phyloP scores from a whole-genome alignment of 2,888 invertebrate species.

The Baronia brevicornis region DNA sequence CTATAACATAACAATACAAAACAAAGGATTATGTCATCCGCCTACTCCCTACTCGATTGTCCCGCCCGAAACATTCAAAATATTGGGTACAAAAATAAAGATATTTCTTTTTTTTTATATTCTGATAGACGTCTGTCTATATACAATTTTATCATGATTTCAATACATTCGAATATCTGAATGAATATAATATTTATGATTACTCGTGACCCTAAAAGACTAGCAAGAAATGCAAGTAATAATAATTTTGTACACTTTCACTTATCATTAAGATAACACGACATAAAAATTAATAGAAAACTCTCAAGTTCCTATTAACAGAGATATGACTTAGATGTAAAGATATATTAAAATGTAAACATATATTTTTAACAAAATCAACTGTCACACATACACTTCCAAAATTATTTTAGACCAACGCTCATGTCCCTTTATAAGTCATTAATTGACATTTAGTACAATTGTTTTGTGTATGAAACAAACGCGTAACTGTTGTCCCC shows the following conservation, averaged over 20 bases:
- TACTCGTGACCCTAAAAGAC: slow-evolving; percentile 68
- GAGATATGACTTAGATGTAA: slow-evolving; percentile 70
- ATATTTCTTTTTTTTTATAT: slow-evolving; percentile 49
- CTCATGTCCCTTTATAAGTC: neutral
- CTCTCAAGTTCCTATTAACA: slow-evolving; percentile 49
- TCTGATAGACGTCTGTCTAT: slow-evolving; percentile 25
- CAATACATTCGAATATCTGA: slow-evolving; percentile 19
- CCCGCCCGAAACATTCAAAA: slow-evolving; percentile 58
- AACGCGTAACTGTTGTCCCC: too few relatives aligned
- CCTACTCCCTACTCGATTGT: slow-evolving; percentile 36
- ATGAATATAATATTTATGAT: slow-evolving; percentile 37
- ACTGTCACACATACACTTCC: slow-evolving; percentile 14
- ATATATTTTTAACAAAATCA: slow-evolving; percentile 33
- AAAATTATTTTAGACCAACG: slow-evolving; percentile 18
- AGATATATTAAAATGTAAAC: slow-evolving; percentile 19
- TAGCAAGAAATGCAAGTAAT: slow-evolving; percentile 71
- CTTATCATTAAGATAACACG: slow-evolving; percentile 72
- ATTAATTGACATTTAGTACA: slow-evolving; percentile 11
- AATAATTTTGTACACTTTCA: slow-evolving; percentile 68
- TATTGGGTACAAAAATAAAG: slow-evolving; percentile 69
- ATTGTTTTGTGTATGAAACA: too few relatives aligned
- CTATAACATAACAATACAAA: slow-evolving; percentile 11
- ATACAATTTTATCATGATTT: slow-evolving; percentile 33
- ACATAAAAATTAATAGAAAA: slow-evolving; percentile 63
- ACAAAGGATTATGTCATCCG: slow-evolving; percentile 22